Percentiles rank a stretch among this genome's conserved stretches.
These are phyloP conservation scores for Pelobates cultripes DNA, from an alignment of 2,797 vertebrate genomes.

Conservation along the genomic window DNA sequence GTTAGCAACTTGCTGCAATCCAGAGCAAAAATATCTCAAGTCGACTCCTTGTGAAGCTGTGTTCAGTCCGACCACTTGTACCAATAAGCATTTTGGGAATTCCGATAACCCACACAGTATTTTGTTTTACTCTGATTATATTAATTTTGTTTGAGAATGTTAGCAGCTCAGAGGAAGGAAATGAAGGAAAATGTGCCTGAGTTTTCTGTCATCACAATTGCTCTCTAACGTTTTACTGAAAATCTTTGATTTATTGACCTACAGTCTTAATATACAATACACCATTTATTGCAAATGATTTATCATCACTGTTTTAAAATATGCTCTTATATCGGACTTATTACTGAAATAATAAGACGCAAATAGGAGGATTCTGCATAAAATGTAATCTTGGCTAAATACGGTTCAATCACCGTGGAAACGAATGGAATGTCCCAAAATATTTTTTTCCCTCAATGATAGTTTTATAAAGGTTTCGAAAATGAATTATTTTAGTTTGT, in stretches of 20 bases:
- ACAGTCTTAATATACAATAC: constrained; percentile 10
- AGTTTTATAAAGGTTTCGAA: too few species aligned
- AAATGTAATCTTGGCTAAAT: too few species aligned
- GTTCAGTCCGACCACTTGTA: constrained; percentile 46
- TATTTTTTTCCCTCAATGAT: too few species aligned
- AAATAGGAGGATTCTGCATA: too few species aligned
- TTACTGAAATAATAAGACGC: too few species aligned
- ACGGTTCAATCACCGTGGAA: too few species aligned
- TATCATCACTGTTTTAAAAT: neutral
- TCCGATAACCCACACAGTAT: constrained; percentile 28
- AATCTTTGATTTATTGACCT: constrained; percentile 25
- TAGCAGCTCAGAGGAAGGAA: constrained; percentile 52
- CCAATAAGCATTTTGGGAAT: constrained; percentile 46
- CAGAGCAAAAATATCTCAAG: constrained; percentile 6
- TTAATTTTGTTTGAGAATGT: constrained; percentile 51
- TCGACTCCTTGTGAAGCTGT: constrained; percentile 41
- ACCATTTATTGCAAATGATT: constrained; percentile 9
- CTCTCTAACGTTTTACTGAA: constrained; percentile 33
- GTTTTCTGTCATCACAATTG: constrained; percentile 46
- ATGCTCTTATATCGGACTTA: too few species aligned
- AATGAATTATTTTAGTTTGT: too few species aligned
- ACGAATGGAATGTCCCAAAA: too few species aligned
- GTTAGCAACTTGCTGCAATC: constrained; percentile 20
- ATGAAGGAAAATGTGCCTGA: constrained; percentile 50
- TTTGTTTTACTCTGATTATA: constrained; percentile 43